Percentiles rank a stretch among this genome's conserved stretches.
Conservation (phyloP, 1,140 invertebrate genomes). For the Tetragnatha versicolor region DNA sequence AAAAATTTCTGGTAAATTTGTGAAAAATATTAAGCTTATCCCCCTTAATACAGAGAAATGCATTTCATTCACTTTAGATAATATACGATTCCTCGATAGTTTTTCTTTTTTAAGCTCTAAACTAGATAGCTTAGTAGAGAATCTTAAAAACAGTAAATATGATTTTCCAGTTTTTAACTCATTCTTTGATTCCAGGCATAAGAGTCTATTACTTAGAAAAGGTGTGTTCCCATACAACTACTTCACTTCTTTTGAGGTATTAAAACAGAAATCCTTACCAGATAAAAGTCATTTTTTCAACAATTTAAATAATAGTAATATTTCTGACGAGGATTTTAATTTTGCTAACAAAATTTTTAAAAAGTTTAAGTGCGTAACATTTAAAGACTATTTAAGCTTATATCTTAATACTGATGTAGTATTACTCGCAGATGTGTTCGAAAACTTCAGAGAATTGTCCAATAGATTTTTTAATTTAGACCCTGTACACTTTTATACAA, state of each 20-base stretch:
- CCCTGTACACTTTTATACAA: constrained; percentile 4
- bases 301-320: not conserved
- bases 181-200: not conserved
- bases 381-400: constrained; percentile 58
- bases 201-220: not conserved
- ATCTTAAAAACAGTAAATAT: constrained; percentile 1
- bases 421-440: constrained; percentile 58
- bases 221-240: constrained; percentile 56
- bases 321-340: constrained; percentile 14
- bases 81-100: not conserved
- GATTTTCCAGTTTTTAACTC: constrained; percentile 4
- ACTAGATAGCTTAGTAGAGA: not conserved
- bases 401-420: constrained; percentile 58
- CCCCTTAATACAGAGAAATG: not conserved
- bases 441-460: constrained; percentile 58
- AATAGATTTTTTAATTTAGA: constrained; percentile 29
- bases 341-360: constrained; percentile 57
- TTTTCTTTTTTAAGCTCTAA: not conserved
- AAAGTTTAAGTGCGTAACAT: constrained; percentile 56
- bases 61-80: not conserved
- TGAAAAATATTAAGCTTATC: not conserved
- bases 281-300: not conserved
- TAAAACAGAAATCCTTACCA: constrained; percentile 46
- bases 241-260: constrained; percentile 47
- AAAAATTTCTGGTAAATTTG: not conserved